phyloP scores from a whole-genome alignment of 2,113 vertebrate species.

The Heterochromis multidens region DNA sequence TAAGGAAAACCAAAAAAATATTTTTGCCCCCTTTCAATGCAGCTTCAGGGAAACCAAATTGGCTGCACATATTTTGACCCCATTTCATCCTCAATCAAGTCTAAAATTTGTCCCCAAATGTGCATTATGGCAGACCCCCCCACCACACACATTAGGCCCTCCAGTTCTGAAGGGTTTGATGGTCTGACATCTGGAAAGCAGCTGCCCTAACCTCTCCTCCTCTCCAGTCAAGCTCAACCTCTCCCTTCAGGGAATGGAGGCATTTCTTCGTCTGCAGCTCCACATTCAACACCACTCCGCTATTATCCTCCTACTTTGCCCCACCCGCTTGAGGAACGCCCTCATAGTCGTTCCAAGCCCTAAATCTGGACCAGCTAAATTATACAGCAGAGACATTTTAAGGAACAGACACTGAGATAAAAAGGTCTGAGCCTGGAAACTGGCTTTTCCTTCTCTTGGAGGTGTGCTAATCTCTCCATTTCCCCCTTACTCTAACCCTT shows the following conservation, averaged over 20 bases:
- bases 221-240: slow-evolving; percentile 31
- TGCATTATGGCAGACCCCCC: not conserved
- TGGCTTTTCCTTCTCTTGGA: slow-evolving; percentile 12
- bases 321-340: slow-evolving; percentile 61
- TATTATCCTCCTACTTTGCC: slow-evolving; percentile 50
- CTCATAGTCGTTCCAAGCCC: slow-evolving; percentile 51
- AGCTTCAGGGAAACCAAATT: not conserved
- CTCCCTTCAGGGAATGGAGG: slow-evolving; percentile 55
- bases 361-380: slow-evolving; percentile 67
- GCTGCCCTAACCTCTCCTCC: slow-evolving; percentile 54
- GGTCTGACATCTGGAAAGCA: slow-evolving; percentile 68
- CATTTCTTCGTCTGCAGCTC: slow-evolving; percentile 52
- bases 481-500: not conserved
- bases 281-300: slow-evolving; percentile 46
- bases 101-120: not conserved
- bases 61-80: not conserved
- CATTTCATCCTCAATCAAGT: not conserved
- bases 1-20: not conserved
- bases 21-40: not conserved
- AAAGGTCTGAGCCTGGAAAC: slow-evolving; percentile 9
- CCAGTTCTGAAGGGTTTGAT: slow-evolving; percentile 11
- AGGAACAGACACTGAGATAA: slow-evolving; percentile 32
- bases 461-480: not conserved
- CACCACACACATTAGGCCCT: not conserved
- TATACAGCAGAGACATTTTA: slow-evolving; percentile 60